Base-by-base conservation (phyloP, 2,888 invertebrate genomes). In the Apodemia duryi region DNA sequence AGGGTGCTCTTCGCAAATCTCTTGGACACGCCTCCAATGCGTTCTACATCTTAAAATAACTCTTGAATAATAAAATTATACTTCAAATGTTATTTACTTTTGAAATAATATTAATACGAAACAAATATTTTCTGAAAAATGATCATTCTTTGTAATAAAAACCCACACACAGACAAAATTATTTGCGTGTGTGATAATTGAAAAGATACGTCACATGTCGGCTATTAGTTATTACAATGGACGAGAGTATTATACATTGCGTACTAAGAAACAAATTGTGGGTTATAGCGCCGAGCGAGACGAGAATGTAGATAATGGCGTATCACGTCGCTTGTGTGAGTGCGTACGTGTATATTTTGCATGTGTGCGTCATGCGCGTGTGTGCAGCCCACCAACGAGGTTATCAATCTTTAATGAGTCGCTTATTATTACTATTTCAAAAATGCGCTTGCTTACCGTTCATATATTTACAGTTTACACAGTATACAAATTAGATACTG, bases 361-460 rank as follows among this genome's bases (percentile, higher is more conserved):
- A 67, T 71, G 73, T 61, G 74, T 67, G 74, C 70, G 73, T 73
- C 73, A 60, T 61, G 73, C 70, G 74, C 73, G 73, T 75, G 77
- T 65, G 77, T 72, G 74, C 74, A 74, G 79, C 78, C 81, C 84
- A 83, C 81, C 81, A 81, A 81, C 82, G 82, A 84, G 85, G 85
- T 86, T 86, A 87, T 86, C 84, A 85, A 84, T 85, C 82, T 86
- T 75, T 75, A 77, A 82, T 82, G 82, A 85, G 83, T 82, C 80
- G 82, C 83, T 79, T 78, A 81, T 78, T 77, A 78, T 78, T 75
- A 75, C 73, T 77, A 75, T 75, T 78, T 73, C 75, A 80, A 80
- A 84, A 82, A 80, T 78, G 76, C 76, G 78, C 79, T 79, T 70
- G 68, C 71, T 69, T 68, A 71, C 71, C 76, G 74, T 73, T 76